Base-by-base conservation (phyloP, 2,113 vertebrate species). In the Lycaon pictus region DNA sequence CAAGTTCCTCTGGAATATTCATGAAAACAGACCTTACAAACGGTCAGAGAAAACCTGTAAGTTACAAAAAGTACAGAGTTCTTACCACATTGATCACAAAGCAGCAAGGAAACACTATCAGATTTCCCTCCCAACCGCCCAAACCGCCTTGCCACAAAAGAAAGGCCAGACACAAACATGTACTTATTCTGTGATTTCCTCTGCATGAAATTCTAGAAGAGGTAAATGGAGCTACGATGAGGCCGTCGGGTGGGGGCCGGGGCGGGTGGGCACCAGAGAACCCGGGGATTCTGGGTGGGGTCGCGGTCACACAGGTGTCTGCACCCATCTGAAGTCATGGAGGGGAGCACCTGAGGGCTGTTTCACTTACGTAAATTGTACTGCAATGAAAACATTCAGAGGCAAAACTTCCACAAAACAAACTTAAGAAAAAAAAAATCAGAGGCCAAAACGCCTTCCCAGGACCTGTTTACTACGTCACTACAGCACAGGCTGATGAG, bases 401-500 rank as follows among this genome's bases (percentile, higher is more conserved):
- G 22, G 29, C 2, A 3, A 60, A 48, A 69, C 1, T 22, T 22
- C 32, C 23, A 4, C 0, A 4, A 29, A 23, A 51, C 29, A 17
- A n/a, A 29, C 60, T 43, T n/a, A 3, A 6, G 17, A 69, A 69
- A n/a, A 65, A 65, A 29, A 82, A 19, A 10, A n/a, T 5, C 27
- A 10, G 71, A 43, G 19, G 29, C 51, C 0, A 0, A 60, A 37
- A 62, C 1, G 2, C 67, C 51, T 19, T 55, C 82, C 35, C 16
- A 5, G 29, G 48, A 63, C 29, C 27, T 7, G 3, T 32, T 11
- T 19, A 10, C 48, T 7, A 1, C 0, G 8, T 5, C 0, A 4
- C 22, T 3, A 2, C 22, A 77, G 87, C 35, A 35, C 8, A 27
- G n/a, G 51, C n/a, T 25, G 15, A 16, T 8, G 29, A 32, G 37